Conservation (phyloP, 2,113 vertebrate genomes). For the Galemys pyrenaicus region DNA sequence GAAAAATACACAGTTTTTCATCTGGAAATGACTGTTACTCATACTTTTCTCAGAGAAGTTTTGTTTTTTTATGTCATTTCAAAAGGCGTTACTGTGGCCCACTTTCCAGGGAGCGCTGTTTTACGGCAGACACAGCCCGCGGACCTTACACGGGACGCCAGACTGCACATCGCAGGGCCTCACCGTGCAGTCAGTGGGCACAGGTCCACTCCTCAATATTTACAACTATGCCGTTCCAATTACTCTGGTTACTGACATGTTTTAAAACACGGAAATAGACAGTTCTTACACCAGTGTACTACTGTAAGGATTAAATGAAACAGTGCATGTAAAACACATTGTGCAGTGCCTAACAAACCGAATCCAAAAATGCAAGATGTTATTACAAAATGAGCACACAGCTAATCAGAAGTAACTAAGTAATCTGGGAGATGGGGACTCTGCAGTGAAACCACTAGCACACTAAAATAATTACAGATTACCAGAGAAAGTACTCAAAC, state of each 20-base stretch:
- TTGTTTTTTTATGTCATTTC: not conserved
- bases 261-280: constrained; percentile 2
- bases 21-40: constrained; percentile 1
- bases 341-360: not conserved
- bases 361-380: not conserved
- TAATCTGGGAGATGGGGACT: not conserved
- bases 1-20: not conserved
- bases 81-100: not conserved
- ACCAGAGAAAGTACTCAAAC: not conserved
- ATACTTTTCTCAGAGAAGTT: not conserved
- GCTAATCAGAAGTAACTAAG: not conserved
- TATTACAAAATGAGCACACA: not conserved
- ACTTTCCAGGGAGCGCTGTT: not conserved
- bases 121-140: constrained; percentile 11
- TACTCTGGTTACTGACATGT: not conserved
- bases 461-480: not conserved
- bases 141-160: not conserved
- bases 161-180: not conserved
- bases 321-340: not conserved
- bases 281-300: not conserved
- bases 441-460: not conserved
- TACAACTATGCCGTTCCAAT: not conserved
- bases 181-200: not conserved
- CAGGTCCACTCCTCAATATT: not conserved
- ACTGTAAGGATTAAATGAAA: not conserved